These are phyloP conservation scores for Daboia siamensis DNA, from an alignment of 2,113 vertebrate genomes.

Conservation along the genomic window DNA sequence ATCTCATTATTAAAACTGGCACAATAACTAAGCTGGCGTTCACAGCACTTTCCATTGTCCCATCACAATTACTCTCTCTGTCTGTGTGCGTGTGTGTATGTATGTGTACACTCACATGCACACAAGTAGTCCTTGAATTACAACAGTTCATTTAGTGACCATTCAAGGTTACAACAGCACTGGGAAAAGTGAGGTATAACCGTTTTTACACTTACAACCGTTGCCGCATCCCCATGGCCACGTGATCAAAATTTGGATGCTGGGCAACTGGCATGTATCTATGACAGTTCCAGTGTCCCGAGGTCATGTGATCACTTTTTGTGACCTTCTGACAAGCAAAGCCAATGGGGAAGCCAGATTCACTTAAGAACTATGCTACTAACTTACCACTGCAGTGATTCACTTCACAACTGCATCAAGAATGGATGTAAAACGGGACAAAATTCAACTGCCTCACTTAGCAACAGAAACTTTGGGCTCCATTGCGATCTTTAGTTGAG, in stretches of 20 bases:
- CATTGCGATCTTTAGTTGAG: not conserved
- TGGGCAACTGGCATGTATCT: not conserved
- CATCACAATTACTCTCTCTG: constrained; percentile 48
- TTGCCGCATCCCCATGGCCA: not conserved
- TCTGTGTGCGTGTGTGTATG: no score
- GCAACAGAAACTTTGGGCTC: not conserved
- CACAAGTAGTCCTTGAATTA: not conserved
- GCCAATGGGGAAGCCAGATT: not conserved
- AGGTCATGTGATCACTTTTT: not conserved
- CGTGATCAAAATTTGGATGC: not conserved
- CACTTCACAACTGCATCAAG: not conserved
- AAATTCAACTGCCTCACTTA: not conserved
- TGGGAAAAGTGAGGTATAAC: not conserved
- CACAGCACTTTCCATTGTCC: constrained; percentile 62
- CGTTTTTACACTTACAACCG: not conserved
- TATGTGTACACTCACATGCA: not conserved
- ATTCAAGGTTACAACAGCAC: not conserved
- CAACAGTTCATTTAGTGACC: not conserved
- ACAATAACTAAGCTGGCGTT: constrained; percentile 65
- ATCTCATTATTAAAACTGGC: constrained; percentile 74
- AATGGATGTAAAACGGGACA: not conserved
- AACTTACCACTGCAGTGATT: not conserved
- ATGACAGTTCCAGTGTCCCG: not conserved
- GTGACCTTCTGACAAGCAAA: not conserved
- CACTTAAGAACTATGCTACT: not conserved